These are phyloP conservation scores for Pantherophis vulpinus DNA, from an alignment of 2,797 vertebrate genomes.

Conservation along the genomic window DNA sequence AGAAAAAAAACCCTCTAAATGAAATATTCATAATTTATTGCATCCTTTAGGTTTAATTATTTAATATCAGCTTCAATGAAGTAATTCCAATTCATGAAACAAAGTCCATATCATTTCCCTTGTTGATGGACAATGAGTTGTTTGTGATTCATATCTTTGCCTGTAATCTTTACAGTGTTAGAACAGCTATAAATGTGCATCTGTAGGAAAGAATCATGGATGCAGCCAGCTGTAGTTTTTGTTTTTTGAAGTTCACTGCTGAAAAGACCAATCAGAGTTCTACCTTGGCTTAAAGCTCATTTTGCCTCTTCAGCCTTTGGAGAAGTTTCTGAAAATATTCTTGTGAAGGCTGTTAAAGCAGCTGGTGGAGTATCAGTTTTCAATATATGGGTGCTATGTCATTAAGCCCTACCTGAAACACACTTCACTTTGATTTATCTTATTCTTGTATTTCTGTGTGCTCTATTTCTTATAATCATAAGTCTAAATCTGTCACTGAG, in stretches of 20 bases:
- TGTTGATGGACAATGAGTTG: neutral
- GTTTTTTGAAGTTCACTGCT: neutral
- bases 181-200: neutral
- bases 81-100: neutral
- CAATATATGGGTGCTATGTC: neutral
- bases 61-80: neutral
- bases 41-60: neutral
- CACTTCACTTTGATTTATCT: neutral
- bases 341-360: neutral
- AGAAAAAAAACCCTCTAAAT: neutral
- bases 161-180: neutral
- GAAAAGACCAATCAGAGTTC: neutral
- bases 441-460: neutral
- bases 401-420: neutral
- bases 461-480: neutral
- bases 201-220: neutral
- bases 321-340: neutral
- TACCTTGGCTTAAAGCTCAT: neutral
- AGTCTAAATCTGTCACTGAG: neutral
- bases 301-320: neutral
- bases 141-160: neutral
- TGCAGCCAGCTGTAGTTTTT: neutral
- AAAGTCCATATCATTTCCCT: neutral
- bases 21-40: neutral
- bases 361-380: neutral